Percentiles rank a stretch among this genome's conserved stretches.
Evolutionary conservation across 2,888 invertebrate species (phyloP).

Genomic region (Catonia carolina): DNA sequence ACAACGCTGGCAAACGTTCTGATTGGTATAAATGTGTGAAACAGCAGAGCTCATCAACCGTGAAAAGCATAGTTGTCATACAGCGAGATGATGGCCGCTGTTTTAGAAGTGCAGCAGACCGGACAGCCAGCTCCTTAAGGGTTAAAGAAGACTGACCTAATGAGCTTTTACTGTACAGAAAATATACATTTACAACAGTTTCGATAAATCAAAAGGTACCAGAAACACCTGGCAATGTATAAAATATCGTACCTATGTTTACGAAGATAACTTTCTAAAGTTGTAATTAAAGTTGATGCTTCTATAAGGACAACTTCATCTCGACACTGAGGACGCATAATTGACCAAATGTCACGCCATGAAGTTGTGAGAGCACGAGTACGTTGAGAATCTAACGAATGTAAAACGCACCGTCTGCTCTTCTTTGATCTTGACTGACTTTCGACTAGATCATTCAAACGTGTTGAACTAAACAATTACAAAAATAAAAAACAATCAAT

Average conservation of each 20-base stretch:
- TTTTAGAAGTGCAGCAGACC: too few species aligned
- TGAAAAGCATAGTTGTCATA: too few species aligned
- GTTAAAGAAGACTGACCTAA: too few species aligned
- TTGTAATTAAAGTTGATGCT: conserved; percentile 73
- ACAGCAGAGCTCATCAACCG: too few species aligned
- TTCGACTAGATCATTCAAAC: conserved; percentile 68
- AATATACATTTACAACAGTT: too few species aligned
- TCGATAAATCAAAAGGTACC: too few species aligned
- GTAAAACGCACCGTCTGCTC: conserved; percentile 79
- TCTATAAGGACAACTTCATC: conserved; percentile 84
- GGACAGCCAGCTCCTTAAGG: too few species aligned
- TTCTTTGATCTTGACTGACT: conserved; percentile 81
- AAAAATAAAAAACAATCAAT: not conserved
- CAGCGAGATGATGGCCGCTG: too few species aligned
- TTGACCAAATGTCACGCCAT: conserved; percentile 80
- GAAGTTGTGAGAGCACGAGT: conserved; percentile 59
- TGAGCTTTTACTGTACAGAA: too few species aligned
- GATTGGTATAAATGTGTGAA: too few species aligned
- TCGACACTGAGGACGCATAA: conserved; percentile 70
- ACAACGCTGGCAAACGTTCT: too few species aligned
- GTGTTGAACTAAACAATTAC: conserved; percentile 48
- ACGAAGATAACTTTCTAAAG: conserved; percentile 80
- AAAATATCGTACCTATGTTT: conserved; percentile 78
- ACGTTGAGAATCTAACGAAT: conserved; percentile 82
- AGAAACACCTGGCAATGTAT: too few species aligned